Percentiles rank a stretch among this genome's conserved stretches.
Evolutionary conservation across 2,113 vertebrate species (phyloP).

Genomic region (Festucalex cinctus): DNA sequence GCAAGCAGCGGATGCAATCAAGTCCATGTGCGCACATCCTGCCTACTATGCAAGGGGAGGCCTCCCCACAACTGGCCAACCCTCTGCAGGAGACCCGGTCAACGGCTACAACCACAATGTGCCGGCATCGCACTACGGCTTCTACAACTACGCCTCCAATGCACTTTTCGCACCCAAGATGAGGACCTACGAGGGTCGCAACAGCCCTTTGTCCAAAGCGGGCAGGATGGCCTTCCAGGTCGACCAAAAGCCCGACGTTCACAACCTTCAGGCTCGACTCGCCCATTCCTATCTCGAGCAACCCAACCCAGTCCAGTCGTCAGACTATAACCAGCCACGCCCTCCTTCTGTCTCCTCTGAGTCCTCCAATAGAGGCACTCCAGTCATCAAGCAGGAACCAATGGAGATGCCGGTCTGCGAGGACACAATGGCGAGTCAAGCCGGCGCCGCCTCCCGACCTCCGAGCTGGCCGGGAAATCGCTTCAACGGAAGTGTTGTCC

Average conservation of each 20-base stretch:
- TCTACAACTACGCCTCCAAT: constrained; percentile 84
- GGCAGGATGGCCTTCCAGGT: constrained; percentile 58
- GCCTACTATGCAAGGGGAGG: constrained; percentile 93
- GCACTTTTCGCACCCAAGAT: constrained; percentile 85
- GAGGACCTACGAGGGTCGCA: constrained; percentile 77
- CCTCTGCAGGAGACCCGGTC: constrained; percentile 75
- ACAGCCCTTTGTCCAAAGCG: constrained; percentile 66
- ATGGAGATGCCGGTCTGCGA: constrained; percentile 75
- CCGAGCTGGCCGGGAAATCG: constrained; percentile 78
- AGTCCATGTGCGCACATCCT: constrained; percentile 85
- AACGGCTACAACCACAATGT: constrained; percentile 91
- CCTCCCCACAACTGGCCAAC: constrained; percentile 79
- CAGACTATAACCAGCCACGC: constrained; percentile 71
- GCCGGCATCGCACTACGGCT: constrained; percentile 81
- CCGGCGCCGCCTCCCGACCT: constrained; percentile 50
- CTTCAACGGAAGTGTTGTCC: constrained; percentile 63
- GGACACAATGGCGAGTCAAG: constrained; percentile 43
- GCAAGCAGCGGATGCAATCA: constrained; percentile 86
- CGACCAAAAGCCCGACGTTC: constrained; percentile 85
- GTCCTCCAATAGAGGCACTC: constrained; percentile 59
- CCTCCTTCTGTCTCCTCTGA: constrained; percentile 69
- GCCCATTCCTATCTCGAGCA: constrained; percentile 77
- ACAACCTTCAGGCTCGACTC: constrained; percentile 78
- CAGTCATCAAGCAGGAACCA: constrained; percentile 91
- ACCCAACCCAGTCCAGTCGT: constrained; percentile 41